Evolutionary conservation across 2,888 invertebrate genomes (phyloP), one percentile per base, ranked within the genome.

Genomic region (Muschampia plurimacula): DNA sequence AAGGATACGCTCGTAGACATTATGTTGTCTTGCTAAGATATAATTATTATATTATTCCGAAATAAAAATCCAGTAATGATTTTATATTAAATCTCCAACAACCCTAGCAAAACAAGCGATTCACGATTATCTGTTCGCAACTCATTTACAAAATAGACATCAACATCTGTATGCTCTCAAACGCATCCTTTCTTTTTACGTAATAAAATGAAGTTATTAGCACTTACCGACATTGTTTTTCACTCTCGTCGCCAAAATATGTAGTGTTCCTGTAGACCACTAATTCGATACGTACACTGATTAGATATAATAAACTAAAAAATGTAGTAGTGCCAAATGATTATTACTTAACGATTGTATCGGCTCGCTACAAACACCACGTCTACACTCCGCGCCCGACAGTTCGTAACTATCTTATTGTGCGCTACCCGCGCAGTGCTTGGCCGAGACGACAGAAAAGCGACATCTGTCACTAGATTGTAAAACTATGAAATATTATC

Each of bases 291-390:
- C 22, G 22, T 22, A 22, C 22, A 22, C 22, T 22, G 22, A 22
- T 22, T 22, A 22, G 22, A 22, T 52, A 15, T 52, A n/a, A n/a
- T 52, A n/a, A 52, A 52, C 52, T 32, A 32, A 32, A 4, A 32
- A 32, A 32, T 32, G 32, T 32, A 4, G 4, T 4, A 2, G 2
- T 2, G 2, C 2, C 2, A 4, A 4, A 32, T 32, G 2, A 32
- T 32, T 32, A 4, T 32, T 32, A 32, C 32, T 1, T 4, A 13
- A 46, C 46, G 3, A 46, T 46, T 46, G 13, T 46, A 52, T 52
- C 52, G 52, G 52, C 52, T 52, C 52, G 52, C 52, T 52, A 15
- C 52, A 5, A 52, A 52, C 52, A 52, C 52, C 52, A 52, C 52
- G 52, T 52, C 52, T 52, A n/a, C 2, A 15, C 52, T n/a, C 52